These are phyloP conservation scores for Chrysolina haemoptera DNA, from an alignment of 2,888 invertebrate species.

Conservation along the genomic window DNA sequence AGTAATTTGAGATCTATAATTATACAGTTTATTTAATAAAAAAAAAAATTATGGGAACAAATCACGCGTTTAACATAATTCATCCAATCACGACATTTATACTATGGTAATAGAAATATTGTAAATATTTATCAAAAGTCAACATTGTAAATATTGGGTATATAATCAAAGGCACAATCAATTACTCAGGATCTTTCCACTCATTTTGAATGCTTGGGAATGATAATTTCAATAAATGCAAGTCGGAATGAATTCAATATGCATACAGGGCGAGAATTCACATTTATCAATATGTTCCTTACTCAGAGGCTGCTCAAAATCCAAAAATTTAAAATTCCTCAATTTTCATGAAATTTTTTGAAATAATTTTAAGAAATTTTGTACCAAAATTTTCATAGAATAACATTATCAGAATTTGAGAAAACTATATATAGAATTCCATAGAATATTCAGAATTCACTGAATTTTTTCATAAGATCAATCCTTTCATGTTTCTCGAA, in stretches of 20 bases:
- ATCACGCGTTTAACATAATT: slow-evolving; percentile 15
- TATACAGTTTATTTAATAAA: neutral
- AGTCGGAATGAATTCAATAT: slow-evolving; percentile 42
- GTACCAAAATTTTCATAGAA: no score
- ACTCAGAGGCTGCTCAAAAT: neutral
- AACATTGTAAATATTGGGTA: slow-evolving; percentile 35
- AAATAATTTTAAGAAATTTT: no score
- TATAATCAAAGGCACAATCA: slow-evolving; percentile 45
- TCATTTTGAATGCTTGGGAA: slow-evolving; percentile 29
- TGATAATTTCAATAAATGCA: slow-evolving; percentile 45
- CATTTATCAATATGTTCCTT: neutral
- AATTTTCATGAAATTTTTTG: no score
- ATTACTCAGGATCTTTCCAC: slow-evolving; percentile 31
- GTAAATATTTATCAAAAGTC: slow-evolving; percentile 42
- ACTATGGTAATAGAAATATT: slow-evolving; percentile 37
- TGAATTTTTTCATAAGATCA: no score
- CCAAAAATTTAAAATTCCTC: no score
- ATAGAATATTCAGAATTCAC: no score
- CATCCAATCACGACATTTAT: slow-evolving; percentile 35
- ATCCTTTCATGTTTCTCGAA: no score
- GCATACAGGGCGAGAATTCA: slow-evolving; percentile 15
- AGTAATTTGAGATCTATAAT: slow-evolving; percentile 1
- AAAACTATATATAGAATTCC: no score
- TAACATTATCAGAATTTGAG: neutral
- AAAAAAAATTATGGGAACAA: no score